Base-by-base conservation (phyloP, 2,888 invertebrate genomes). In the Aphodius granarius region DNA sequence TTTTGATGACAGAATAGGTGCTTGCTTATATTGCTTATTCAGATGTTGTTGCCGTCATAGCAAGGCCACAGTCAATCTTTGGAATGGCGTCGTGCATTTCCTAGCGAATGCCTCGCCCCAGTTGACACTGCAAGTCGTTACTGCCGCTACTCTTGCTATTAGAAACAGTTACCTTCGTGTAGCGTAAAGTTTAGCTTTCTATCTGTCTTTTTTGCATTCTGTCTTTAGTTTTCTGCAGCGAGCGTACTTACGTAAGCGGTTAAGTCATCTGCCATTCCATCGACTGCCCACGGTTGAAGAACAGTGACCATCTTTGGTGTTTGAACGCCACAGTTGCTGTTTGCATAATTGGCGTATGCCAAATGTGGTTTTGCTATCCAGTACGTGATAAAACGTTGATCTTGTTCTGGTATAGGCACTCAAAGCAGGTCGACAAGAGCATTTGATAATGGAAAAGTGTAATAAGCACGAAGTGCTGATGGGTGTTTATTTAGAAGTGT, bases 61-160 rank as follows among this genome's bases (percentile, higher is more conserved):
- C 71, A 71, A 71, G 71, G 71, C 23, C 71, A 23, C 23, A 16
- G 19, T 22, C 71, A 21, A 71, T 23, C 71, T 18, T n/a, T 23
- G 71, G 71, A 71, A 71, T 71, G 23, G 17, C 71, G 43, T 43
- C 43, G 21, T 71, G 71, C 71, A 71, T 71, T 71, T 71, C 71
- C 71, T 71, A 22, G n/a, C 13, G 71, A 21, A 22, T 71, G 71
- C 71, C 17, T 71, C 23, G 20, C 43, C 43, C 43, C 43, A 43
- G 43, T 43, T 43, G 43, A 13, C 43, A 43, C 43, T 43, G 43
- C 43, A 43, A 43, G 43, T 43, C 43, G 43, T 43, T 13, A 13
- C 13, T 3, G 43, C 43, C 43, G 43, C 43, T 43, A 43, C 43
- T 43, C 13, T 2, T 43, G 43, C 43, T 6, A 43, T 43, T 43